Conservation (phyloP, 2,888 invertebrate genomes). For the Melanotus villosus region DNA sequence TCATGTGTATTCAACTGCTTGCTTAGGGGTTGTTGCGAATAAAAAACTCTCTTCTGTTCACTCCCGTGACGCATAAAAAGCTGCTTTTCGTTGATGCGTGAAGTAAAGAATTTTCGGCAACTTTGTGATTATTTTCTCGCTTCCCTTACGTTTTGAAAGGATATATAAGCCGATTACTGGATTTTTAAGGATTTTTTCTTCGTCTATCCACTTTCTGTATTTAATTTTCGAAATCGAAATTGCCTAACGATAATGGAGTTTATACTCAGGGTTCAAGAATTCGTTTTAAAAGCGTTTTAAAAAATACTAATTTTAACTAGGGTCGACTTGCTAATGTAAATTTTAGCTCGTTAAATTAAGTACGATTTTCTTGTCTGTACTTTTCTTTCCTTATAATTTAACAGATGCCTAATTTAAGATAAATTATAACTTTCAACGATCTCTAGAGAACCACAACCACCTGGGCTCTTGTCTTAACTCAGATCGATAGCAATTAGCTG, state of each 20-base stretch:
- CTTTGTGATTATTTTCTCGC: background rate
- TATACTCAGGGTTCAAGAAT: background rate
- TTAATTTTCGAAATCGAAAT: conserved; percentile 3
- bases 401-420: no score
- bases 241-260: background rate
- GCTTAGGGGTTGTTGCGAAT: conserved; percentile 1
- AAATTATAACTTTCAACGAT: no score
- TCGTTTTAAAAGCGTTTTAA: no score
- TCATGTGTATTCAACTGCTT: background rate
- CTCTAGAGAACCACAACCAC: no score
- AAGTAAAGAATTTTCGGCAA: conserved; percentile 13
- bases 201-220: background rate
- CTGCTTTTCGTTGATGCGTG: conserved; percentile 1
- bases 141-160: background rate
- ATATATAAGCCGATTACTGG: background rate
- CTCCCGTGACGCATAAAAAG: conserved; percentile 1
- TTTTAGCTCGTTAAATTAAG: no score
- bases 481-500: no score
- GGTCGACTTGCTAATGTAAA: no score
- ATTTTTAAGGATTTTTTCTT: background rate
- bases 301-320: no score
- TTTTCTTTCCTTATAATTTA: no score
- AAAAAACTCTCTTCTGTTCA: background rate
- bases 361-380: no score
- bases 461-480: no score